Conservation (phyloP, 2,797 vertebrate species). For the Allobates femoralis region DNA sequence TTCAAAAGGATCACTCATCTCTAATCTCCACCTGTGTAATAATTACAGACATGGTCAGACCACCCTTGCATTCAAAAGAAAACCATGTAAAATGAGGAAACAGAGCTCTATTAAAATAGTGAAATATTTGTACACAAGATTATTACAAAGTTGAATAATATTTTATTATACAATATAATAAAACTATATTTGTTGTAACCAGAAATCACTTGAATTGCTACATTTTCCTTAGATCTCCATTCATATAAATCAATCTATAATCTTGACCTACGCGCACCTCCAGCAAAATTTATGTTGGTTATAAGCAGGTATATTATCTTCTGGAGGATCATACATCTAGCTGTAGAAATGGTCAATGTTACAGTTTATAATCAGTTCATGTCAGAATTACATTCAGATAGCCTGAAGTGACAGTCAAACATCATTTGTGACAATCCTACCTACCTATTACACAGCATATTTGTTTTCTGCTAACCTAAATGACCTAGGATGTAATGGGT, state of each 20-base stretch:
- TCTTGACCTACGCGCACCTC: not conserved
- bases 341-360: not conserved
- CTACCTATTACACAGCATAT: slow-evolving; percentile 19
- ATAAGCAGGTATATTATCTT: not conserved
- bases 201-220: not conserved
- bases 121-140: too few species aligned
- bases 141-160: too few species aligned
- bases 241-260: not conserved
- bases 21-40: too few species aligned
- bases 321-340: not conserved
- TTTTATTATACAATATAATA: not conserved
- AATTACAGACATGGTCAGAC: too few species aligned
- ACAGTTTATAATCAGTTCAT: not conserved
- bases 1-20: too few species aligned
- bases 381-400: slow-evolving; percentile 12
- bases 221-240: not conserved
- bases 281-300: not conserved
- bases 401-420: slow-evolving; percentile 6
- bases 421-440: not conserved
- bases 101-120: too few species aligned
- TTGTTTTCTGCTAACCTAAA: slow-evolving; percentile 31
- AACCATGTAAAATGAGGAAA: too few species aligned
- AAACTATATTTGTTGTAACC: not conserved
- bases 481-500: slow-evolving; percentile 15
- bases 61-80: too few species aligned